Evolutionary conservation across 2,113 vertebrate genomes (phyloP).

Genomic region (Urocitellus parryii): DNA sequence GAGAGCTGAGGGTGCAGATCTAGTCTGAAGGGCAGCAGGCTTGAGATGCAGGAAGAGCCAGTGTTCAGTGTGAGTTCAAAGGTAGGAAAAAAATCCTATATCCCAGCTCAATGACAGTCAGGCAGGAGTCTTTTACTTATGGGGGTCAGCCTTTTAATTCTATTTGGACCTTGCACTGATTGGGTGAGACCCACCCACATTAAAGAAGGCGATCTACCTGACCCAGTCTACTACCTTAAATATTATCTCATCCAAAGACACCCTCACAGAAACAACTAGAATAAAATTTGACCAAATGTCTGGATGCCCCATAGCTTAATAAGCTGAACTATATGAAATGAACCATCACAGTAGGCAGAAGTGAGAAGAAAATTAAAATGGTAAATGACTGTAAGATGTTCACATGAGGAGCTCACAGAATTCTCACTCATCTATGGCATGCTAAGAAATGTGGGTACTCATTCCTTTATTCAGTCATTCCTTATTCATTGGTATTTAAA

Average conservation of each 20-base stretch:
- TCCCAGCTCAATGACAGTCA: background rate
- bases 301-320: background rate
- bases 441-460: background rate
- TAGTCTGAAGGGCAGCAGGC: background rate
- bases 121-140: background rate
- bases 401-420: background rate
- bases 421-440: background rate
- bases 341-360: background rate
- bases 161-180: background rate
- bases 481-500: background rate
- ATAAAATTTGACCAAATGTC: background rate
- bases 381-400: background rate
- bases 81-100: background rate
- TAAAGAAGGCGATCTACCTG: background rate
- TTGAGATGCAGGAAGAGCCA: background rate
- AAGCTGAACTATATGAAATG: background rate
- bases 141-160: background rate
- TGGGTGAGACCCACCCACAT: background rate
- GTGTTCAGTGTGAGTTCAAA: background rate
- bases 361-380: background rate
- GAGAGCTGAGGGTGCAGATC: background rate
- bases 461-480: background rate
- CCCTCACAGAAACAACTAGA: constrained; percentile 6
- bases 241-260: background rate
- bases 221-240: background rate